Conservation (phyloP, 2,888 invertebrate genomes). For the Andrena haemorrhoa region DNA sequence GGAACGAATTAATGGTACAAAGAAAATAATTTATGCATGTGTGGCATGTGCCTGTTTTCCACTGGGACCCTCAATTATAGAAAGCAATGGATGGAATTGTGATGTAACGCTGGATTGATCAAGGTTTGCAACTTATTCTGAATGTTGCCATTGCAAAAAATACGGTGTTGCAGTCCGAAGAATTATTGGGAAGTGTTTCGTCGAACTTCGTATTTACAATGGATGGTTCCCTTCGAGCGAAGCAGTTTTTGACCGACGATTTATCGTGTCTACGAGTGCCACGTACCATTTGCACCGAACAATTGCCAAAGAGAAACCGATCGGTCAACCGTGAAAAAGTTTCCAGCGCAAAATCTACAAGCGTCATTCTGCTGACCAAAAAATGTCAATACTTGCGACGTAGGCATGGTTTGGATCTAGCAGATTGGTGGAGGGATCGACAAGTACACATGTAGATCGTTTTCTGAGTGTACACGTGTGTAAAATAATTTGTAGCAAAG, state of each 20-base stretch:
- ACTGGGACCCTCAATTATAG: neutral
- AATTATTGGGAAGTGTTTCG: neutral
- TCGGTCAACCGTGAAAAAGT: conserved; percentile 65
- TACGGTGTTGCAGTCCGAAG: neutral
- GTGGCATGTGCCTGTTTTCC: no score
- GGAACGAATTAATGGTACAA: no score
- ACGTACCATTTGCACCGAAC: conserved; percentile 58
- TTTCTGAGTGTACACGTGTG: neutral
- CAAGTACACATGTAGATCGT: neutral
- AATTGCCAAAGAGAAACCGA: conserved; percentile 64
- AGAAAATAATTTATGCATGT: no score
- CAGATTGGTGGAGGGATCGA: neutral
- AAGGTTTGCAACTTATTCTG: neutral
- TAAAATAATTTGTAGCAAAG: no score
- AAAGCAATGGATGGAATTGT: neutral
- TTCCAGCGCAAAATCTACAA: conserved; percentile 41
- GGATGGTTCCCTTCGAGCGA: conserved; percentile 13
- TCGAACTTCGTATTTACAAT: neutral
- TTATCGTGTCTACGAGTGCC: conserved; percentile 63
- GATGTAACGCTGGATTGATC: neutral
- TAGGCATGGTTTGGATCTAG: conserved; percentile 9
- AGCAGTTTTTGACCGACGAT: conserved; percentile 44
- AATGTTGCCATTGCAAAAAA: neutral
- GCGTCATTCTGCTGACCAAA: conserved; percentile 46
- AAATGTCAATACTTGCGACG: conserved; percentile 37